Evolutionary conservation across 2,797 vertebrate species (phyloP), one percentile per base, ranked within the genome.

Genomic region (Enteromius argenteus): DNA sequence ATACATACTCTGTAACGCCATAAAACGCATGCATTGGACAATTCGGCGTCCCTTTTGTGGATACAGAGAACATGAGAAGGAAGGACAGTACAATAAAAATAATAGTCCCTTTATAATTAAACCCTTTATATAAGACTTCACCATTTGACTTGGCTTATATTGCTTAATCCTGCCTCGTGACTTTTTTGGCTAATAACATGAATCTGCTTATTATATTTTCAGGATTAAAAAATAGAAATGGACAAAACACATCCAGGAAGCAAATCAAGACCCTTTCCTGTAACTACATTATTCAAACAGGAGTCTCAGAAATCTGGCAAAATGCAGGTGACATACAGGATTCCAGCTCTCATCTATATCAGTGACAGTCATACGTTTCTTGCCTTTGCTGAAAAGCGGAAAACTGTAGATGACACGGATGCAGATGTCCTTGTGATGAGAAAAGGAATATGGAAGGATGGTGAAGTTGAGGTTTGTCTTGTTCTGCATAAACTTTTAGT

Each of bases 321-420:
- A 14, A 44, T 8, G 0, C 95, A 96, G 23, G 78, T 93, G 79
- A 97, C 95, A 4, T 98, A 97, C 91, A 95, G 97, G 81, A 97
- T 98, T 64, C 97, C 97, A 23, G 95, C 97, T 4, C 92, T 98
- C 77, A 90, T 97, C 64, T 97, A 96, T 78, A 44, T 97, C 35
- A 91, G 86, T 1, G 91, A 94, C 7, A 32, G 86, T 5, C 86
- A 76, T 80, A 94, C 94, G 19, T 96, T 96, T 90, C 94, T 98
- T 79, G 97, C 97, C 83, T 97, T 98, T 67, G 96, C 97, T 1
- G 97, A 98, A 91, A 96, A 95, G 58, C 95, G 97, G 32, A 92
- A 92, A 21, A 93, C 96, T 0, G 0, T 84, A 3, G 79, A 0
- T 64, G 97, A 98, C 32, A 88, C 88, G 1, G 94, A 97, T 74